These are phyloP conservation scores for Parapristionchus giblindavisi DNA, from an alignment of 2,888 invertebrate species.

Conservation along the genomic window DNA sequence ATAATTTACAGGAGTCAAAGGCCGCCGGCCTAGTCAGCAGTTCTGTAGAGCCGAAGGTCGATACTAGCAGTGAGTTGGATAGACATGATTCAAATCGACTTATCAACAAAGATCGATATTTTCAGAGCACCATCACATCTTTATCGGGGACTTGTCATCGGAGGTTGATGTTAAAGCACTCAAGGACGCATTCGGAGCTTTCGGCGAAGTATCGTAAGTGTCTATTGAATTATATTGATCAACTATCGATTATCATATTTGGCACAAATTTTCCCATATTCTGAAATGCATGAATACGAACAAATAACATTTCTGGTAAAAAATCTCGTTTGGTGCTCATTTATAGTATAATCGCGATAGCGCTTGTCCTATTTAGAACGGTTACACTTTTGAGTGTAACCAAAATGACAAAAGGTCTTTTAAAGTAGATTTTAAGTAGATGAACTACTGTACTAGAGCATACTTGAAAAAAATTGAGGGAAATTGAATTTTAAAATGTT, in stretches of 20 bases:
- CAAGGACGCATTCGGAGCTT: constrained; percentile 95
- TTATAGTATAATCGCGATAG: too few relatives aligned
- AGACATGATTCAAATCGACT: not conserved
- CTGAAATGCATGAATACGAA: not conserved
- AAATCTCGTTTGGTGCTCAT: too few relatives aligned
- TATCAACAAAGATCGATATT: constrained; percentile 3
- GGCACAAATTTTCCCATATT: too few relatives aligned
- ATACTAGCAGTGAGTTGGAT: constrained; percentile 83
- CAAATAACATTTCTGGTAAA: not conserved
- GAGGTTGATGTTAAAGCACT: constrained; percentile 98
- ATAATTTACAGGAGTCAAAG: constrained; percentile 83
- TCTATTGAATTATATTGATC: not conserved
- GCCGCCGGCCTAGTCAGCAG: constrained; percentile 96
- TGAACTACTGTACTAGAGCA: too few relatives aligned
- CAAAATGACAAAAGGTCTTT: too few relatives aligned
- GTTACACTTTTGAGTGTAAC: too few relatives aligned
- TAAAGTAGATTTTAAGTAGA: too few relatives aligned
- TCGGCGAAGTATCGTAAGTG: constrained; percentile 84
- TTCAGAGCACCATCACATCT: constrained; percentile 94
- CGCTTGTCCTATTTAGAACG: too few relatives aligned
- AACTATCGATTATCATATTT: too few relatives aligned
- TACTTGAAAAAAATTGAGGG: too few relatives aligned
- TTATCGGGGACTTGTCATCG: constrained; percentile 97
- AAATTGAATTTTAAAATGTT: too few relatives aligned
- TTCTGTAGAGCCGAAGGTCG: constrained; percentile 76